Evolutionary conservation across 2,888 invertebrate species (phyloP).

Genomic region (Micropterix aruncella): DNA sequence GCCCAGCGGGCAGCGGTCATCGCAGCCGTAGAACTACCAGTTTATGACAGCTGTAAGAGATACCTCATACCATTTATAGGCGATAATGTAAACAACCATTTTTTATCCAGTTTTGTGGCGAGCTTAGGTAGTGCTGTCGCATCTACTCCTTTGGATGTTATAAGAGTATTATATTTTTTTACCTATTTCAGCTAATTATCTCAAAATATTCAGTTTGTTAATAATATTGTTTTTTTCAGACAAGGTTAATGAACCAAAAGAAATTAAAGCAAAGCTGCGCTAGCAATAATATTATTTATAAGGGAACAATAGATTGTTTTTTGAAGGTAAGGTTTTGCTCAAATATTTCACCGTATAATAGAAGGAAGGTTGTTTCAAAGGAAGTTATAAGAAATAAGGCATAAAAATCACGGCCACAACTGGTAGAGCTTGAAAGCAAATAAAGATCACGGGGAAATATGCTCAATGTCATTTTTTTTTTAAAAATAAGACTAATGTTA

Average conservation of each 20-base stretch:
- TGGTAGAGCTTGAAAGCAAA: too few species aligned
- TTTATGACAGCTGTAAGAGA: conserved; percentile 82
- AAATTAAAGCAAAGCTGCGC: conserved; percentile 29
- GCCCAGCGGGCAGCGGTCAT: conserved; percentile 88
- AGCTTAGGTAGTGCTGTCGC: conserved; percentile 88
- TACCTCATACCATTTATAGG: conserved; percentile 54
- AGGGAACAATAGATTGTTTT: conserved; percentile 71
- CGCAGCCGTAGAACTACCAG: conserved; percentile 87
- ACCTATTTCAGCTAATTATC: too few species aligned
- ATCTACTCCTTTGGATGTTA: conserved; percentile 88
- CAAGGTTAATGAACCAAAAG: conserved; percentile 88
- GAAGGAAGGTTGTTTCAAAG: too few species aligned
- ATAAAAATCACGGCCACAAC: too few species aligned
- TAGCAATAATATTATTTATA: conserved; percentile 43
- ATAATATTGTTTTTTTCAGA: conserved; percentile 55
- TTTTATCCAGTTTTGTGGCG: conserved; percentile 80
- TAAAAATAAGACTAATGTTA: too few species aligned
- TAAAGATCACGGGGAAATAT: too few species aligned
- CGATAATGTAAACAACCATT: conserved; percentile 74
- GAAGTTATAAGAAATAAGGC: too few species aligned
- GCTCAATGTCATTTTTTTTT: too few species aligned
- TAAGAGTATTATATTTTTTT: too few species aligned
- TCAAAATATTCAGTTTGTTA: too few species aligned
- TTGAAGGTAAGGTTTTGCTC: conserved; percentile 52
- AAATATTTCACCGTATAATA: too few species aligned